Conservation (phyloP, 2,888 invertebrate genomes). For the Drosophila melanosoma region DNA sequence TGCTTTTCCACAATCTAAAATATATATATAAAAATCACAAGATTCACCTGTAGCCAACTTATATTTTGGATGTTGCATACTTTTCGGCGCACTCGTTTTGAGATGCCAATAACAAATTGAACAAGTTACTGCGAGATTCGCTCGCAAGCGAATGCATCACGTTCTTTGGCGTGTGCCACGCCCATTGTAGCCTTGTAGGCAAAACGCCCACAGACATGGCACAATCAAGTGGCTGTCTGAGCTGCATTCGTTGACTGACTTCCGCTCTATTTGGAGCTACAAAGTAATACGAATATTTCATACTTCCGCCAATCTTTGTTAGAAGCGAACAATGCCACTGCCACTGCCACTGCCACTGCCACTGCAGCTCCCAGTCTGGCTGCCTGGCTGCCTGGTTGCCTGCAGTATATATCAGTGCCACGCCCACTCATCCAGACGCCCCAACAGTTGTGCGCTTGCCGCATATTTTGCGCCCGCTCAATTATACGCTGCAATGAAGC, state of each 20-base stretch:
- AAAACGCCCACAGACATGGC: constrained; percentile 42
- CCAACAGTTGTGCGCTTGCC: constrained; percentile 64
- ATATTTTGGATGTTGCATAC: constrained; percentile 5
- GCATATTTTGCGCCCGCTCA: constrained; percentile 76
- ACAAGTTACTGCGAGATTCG: constrained; percentile 14
- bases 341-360: too few species aligned
- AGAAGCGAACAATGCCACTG: constrained; percentile 46
- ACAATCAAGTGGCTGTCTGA: constrained; percentile 64
- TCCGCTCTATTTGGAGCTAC: constrained; percentile 77
- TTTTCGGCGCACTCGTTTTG: not conserved
- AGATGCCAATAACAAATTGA: constrained; percentile 22
- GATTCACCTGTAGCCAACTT: not conserved
- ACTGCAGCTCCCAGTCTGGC: not conserved
- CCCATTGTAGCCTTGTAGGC: constrained; percentile 13
- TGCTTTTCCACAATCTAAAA: not conserved
- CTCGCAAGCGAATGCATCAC: constrained; percentile 5
- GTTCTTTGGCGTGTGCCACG: constrained; percentile 20
- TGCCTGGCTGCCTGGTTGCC: not conserved
- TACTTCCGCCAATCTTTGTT: constrained; percentile 78
- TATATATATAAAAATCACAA: not conserved
- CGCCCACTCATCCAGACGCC: constrained; percentile 58
- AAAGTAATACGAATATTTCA: constrained; percentile 79
- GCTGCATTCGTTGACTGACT: constrained; percentile 73
- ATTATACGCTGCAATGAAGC: constrained; percentile 80
- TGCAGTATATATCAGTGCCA: constrained; percentile 30